A percentile compares a stretch with the other conserved stretches of the same genome.
Evolutionary conservation across 2,888 invertebrate genomes (phyloP).

Genomic region (Maniola hyperantus): DNA sequence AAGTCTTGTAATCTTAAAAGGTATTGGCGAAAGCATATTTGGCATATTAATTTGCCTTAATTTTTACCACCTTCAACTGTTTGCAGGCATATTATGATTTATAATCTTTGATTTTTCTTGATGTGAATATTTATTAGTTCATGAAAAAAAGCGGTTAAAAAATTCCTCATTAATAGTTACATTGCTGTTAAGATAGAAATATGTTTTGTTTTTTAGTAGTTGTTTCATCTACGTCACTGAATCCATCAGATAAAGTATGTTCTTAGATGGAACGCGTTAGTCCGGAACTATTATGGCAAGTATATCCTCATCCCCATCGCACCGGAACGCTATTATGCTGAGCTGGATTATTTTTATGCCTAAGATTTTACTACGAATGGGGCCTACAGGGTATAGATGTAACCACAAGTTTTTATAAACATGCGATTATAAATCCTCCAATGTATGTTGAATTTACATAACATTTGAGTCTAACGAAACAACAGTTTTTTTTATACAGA

Average conservation of each 20-base stretch:
- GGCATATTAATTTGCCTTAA: neutral
- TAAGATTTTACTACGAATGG: neutral
- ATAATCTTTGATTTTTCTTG: too few species aligned
- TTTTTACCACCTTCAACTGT: neutral
- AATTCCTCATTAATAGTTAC: too few species aligned
- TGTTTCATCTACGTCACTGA: too few species aligned
- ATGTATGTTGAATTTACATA: neutral
- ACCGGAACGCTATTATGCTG: neutral
- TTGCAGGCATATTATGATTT: too few species aligned
- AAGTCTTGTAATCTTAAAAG: slow-evolving; percentile 14
- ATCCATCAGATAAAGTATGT: neutral
- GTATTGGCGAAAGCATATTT: neutral
- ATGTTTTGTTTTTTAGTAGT: too few species aligned
- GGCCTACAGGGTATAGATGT: neutral
- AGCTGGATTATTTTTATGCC: neutral
- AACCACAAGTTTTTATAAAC: neutral
- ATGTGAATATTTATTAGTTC: too few species aligned
- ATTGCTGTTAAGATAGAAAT: too few species aligned
- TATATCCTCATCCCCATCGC: slow-evolving; percentile 4
- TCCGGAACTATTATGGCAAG: slow-evolving; percentile 10
- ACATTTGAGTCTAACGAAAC: too few species aligned
- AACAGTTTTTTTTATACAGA: too few species aligned
- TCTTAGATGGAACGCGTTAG: neutral
- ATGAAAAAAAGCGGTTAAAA: too few species aligned
- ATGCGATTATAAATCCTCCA: neutral